Evolutionary conservation across 2,113 vertebrate genomes (phyloP), one percentile per base, ranked within the genome.

Genomic region (Cygnus atratus): DNA sequence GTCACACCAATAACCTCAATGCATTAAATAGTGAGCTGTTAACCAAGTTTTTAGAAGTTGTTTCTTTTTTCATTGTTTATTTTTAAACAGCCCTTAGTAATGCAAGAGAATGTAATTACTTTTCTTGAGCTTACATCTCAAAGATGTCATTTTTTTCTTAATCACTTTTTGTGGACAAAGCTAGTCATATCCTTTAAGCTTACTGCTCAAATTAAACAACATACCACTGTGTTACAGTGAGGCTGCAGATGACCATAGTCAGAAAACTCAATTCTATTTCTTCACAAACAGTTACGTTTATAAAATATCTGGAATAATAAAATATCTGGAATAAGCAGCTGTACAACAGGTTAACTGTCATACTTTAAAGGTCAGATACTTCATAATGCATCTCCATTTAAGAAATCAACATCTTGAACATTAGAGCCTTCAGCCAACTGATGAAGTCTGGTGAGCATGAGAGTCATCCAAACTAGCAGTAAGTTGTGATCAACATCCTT

Each of bases 291-390:
- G 26, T 25, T 55, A 91, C 61, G 67, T 61, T 93, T 96, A 74
- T 67, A 91, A 78, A 96, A 28, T 76, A 80, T 52, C 91, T 62
- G 87, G 63, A 95, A 96, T 74, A 97, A 97, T 44, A 44, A 78
- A 96, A 28, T 76, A 80, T 54, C 91, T 63, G 87, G 63, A 95
- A 96, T 74, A 97, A 97, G 88, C 93, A 96, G 93, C 91, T 95
- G 92, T 91, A 90, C 62, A 92, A 95, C 91, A 95, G 88, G 73
- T 81, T 62, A 95, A 78, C 70, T 91, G 76, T 88, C 94, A 84
- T 87, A 88, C 74, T 97, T 96, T 55, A 92, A 87, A 95, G 37
- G 92, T 83, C 72, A 81, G 58, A 88, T 61, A 76, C 85, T 95
- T 95, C 93, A 72, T 52, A 94, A 96, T 9, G 24, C 24, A 22